phyloP scores from a whole-genome alignment of 2,113 vertebrate genomes.

The Otis tarda region DNA sequence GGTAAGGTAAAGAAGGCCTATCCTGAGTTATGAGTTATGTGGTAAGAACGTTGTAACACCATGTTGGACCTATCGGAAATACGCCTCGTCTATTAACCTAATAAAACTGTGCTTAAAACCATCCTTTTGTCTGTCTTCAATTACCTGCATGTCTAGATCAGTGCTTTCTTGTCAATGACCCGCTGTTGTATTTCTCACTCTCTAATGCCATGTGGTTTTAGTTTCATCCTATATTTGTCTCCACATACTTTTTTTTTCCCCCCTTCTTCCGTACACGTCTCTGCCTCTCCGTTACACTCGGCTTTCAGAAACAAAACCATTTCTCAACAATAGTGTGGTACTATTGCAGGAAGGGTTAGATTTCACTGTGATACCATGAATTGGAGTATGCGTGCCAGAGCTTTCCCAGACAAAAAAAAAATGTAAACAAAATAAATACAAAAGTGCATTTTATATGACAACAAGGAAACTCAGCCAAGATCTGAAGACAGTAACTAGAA shows the following conservation, averaged over 20 bases:
- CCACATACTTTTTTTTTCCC: neutral
- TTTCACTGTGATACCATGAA: neutral
- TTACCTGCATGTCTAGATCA: constrained; percentile 16
- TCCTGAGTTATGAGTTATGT: neutral
- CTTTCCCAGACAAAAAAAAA: neutral
- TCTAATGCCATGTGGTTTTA: neutral
- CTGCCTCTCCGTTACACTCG: neutral
- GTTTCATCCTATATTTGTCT: constrained; percentile 7
- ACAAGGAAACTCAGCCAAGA: neutral
- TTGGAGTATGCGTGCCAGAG: neutral
- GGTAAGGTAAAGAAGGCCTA: neutral
- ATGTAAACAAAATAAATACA: neutral
- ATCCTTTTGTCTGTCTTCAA: constrained; percentile 32
- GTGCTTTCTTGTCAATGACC: neutral
- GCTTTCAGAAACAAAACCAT: neutral
- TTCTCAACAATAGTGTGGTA: neutral
- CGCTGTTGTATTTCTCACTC: neutral
- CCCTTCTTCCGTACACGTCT: neutral
- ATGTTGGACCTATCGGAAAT: neutral
- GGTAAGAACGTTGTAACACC: constrained; percentile 13
- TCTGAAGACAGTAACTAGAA: neutral
- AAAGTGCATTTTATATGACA: neutral
- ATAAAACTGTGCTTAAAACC: constrained; percentile 8
- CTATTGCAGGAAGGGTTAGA: neutral
- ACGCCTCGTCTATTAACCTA: neutral